Conservation (phyloP, 2,797 vertebrate genomes). For the Microhierax caerulescens region DNA sequence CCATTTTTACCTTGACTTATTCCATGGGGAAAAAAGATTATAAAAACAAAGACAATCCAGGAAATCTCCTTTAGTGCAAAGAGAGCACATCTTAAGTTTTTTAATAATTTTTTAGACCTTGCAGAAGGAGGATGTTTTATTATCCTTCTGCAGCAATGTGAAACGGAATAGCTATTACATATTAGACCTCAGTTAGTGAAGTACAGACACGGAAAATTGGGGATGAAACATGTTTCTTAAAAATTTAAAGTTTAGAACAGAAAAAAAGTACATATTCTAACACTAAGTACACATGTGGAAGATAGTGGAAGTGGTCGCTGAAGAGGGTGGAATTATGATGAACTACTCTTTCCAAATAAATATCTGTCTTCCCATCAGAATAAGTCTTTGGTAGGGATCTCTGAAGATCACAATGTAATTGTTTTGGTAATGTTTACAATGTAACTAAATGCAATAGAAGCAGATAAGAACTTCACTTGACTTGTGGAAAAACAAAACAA, state of each 20-base stretch:
- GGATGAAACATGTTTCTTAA: neutral
- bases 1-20: neutral
- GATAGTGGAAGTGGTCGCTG: neutral
- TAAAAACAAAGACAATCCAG: neutral
- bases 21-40: neutral
- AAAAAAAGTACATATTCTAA: neutral
- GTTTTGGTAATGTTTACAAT: neutral
- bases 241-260: neutral
- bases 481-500: rapidly evolving
- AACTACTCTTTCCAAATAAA: neutral
- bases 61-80: neutral
- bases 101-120: neutral
- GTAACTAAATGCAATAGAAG: neutral
- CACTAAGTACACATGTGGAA: neutral
- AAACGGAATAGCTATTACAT: neutral
- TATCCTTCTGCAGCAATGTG: neutral
- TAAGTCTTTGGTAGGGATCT: neutral
- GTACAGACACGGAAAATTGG: neutral
- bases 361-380: neutral
- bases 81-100: neutral
- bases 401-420: neutral
- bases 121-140: neutral
- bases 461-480: neutral
- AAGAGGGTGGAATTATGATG: neutral
- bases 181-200: neutral